Evolutionary conservation across 2,888 invertebrate species (phyloP), one percentile per base, ranked within the genome.

Genomic region (Melipona bicolor): DNA sequence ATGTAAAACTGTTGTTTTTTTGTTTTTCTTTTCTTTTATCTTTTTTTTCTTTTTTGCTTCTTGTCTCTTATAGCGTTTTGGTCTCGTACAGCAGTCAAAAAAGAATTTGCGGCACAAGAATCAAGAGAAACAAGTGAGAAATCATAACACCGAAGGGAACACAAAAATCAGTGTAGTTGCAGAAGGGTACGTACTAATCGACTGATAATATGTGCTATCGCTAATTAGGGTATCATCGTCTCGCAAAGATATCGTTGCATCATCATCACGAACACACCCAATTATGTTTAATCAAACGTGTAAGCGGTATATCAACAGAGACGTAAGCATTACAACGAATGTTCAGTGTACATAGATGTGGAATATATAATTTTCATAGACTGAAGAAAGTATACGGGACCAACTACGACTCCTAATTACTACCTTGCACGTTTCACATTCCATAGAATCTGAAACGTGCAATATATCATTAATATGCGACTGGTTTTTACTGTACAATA

Each of bases 321-420:
- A 80, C 74, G 56, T 77, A 80, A 80, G 80, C 84, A 61, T 69
- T 71, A 49, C 84, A 74, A 75, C 68, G 77, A 84, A 68, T 43
- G 74, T 74, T 54, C 32, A 81, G 85, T 84, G 77, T 80, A 77
- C 70, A 64, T 27, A 72, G 67, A 68, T 84, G 77, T 75, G 65
- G 36, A 52, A 67, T 54, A 27, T 61, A 77, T 74, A 54, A 24
- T 65, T 62, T 68, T 65, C 21, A 32, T 71, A 70, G 43, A 75
- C 4, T 71, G 15, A 24, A 61, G 19, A 71, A 32, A 17, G 61
- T 79, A 73, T 73, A 75, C 13, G 68, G 76, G 73, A 21, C 50
- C 76, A 79, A 70, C 84, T 84, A 85, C 84, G 15, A 59, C 36
- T 59, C 77, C 80, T 84, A 85, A 80, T 68, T 32, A 65, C 85